Evolutionary conservation across 2,888 invertebrate species (phyloP), one percentile per base, ranked within the genome.

Genomic region (Acleris cristana): DNA sequence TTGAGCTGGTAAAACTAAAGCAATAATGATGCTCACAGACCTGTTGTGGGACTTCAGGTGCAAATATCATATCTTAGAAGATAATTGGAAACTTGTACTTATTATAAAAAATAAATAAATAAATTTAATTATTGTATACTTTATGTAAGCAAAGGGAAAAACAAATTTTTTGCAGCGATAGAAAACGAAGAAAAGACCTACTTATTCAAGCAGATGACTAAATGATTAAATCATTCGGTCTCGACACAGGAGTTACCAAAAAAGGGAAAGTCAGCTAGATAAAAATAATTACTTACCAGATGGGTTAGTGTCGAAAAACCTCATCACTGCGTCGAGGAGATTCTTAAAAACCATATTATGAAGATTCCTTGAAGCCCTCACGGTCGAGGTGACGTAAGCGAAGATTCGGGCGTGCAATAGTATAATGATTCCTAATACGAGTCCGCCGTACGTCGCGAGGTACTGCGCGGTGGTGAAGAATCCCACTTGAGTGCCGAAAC

Each of bases 301-400:
- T 6, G 97, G 95, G 84, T 97, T 96, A 0, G 93, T 94, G 77
- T 97, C 96, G 78, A 97, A 98, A 84, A 97, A 97, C 69, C 93
- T 85, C 92, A 97, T 95, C 0, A 95, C 94, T 0, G 95, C 94
- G 69, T 94, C 86, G 1, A 97, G 92, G 49, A 98, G 88, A 72
- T 95, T 94, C 19, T 90, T 82, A 79, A 98, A 97, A 93, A 98
- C 96, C 2, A 86, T 84, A 74, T 96, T 93, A 81, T 98, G 97
- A 30, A 98, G 90, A 72, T 94, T 94, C 71, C 92, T 90, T 2
- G 96, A 95, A 0, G 96, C 95, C 40, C 93, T 93, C 87, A 95
- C 94, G 59, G 95, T 94, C 75, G 94, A 90, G 34, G 86, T 80
- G 68, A 95, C 95, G 79, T 95, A 96, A 3, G 94, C 77, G 0